Percentiles rank a stretch among this genome's conserved stretches.
phyloP scores from a whole-genome alignment of 2,888 invertebrate genomes.

The Folsomia candida region DNA sequence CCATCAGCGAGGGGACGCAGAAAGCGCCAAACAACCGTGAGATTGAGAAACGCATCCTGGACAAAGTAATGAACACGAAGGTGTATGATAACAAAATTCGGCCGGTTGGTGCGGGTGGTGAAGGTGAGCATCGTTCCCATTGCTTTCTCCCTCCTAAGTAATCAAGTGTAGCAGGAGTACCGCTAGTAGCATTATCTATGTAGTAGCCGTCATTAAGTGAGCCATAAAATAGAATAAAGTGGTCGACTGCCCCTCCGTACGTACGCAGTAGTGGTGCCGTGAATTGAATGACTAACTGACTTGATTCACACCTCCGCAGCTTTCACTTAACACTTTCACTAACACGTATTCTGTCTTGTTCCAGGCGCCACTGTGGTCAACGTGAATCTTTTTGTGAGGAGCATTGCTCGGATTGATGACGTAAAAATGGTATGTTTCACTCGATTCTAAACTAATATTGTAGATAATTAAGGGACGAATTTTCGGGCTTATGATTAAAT shows the following conservation, averaged over 20 bases:
- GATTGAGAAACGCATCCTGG: neutral
- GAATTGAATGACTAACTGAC: neutral
- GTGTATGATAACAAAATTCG: slow-evolving; percentile 6
- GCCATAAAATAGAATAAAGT: no score
- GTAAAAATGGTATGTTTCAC: slow-evolving; percentile 91
- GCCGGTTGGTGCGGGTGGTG: neutral
- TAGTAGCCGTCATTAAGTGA: no score
- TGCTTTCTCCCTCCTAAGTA: no score
- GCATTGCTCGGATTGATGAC: slow-evolving; percentile 96
- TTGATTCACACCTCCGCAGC: neutral
- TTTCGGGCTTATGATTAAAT: no score
- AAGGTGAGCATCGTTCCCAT: neutral
- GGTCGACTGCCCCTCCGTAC: neutral
- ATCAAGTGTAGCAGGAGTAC: neutral
- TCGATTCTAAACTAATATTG: no score
- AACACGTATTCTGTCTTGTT: no score
- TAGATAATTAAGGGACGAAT: no score
- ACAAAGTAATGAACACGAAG: neutral
- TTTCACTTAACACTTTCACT: no score
- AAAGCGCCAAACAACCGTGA: neutral
- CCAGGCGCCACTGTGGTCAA: slow-evolving; percentile 88
- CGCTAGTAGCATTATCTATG: neutral
- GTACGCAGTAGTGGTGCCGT: neutral
- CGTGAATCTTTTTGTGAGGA: slow-evolving; percentile 95
- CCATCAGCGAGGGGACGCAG: neutral